Evolutionary conservation across 1,140 invertebrate genomes (phyloP).

Genomic region (Chelonus insularis): DNA sequence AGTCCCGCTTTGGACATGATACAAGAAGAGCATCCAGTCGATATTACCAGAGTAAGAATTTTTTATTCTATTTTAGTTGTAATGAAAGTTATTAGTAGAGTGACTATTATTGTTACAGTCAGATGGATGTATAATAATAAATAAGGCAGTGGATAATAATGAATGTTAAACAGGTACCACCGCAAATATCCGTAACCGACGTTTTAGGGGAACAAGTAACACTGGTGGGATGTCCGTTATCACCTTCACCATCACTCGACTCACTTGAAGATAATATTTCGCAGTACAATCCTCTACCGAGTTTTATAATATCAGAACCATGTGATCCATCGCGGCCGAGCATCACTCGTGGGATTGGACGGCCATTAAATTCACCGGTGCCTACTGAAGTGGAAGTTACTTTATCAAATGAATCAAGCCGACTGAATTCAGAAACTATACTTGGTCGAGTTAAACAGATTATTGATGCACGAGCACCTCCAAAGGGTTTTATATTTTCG

Average conservation of each 20-base stretch:
- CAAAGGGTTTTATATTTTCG: slow-evolving; percentile 70
- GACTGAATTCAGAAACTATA: slow-evolving; percentile 77
- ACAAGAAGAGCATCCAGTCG: slow-evolving; percentile 73
- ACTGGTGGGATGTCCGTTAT: slow-evolving; percentile 68
- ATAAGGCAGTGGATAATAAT: slow-evolving; percentile 7
- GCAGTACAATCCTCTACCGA: slow-evolving; percentile 60
- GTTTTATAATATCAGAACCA: slow-evolving; percentile 73
- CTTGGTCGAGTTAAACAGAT: slow-evolving; percentile 80
- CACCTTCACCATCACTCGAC: slow-evolving; percentile 55
- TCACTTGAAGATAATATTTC: slow-evolving; percentile 51
- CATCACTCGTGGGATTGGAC: slow-evolving; percentile 77
- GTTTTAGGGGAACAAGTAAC: slow-evolving; percentile 83
- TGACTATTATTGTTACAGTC: no score
- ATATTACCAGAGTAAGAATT: slow-evolving; percentile 54
- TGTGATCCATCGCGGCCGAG: slow-evolving; percentile 74
- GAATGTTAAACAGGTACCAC: slow-evolving; percentile 58
- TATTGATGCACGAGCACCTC: slow-evolving; percentile 77
- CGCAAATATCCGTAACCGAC: slow-evolving; percentile 90
- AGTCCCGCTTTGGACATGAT: slow-evolving; percentile 83
- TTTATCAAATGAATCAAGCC: slow-evolving; percentile 78
- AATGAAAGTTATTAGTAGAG: no score
- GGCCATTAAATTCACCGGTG: slow-evolving; percentile 55
- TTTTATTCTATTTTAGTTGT: background rate
- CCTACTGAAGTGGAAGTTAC: slow-evolving; percentile 67
- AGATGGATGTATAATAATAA: no score